Evolutionary conservation across 2,113 vertebrate species (phyloP).

Genomic region (Colinus virginianus): DNA sequence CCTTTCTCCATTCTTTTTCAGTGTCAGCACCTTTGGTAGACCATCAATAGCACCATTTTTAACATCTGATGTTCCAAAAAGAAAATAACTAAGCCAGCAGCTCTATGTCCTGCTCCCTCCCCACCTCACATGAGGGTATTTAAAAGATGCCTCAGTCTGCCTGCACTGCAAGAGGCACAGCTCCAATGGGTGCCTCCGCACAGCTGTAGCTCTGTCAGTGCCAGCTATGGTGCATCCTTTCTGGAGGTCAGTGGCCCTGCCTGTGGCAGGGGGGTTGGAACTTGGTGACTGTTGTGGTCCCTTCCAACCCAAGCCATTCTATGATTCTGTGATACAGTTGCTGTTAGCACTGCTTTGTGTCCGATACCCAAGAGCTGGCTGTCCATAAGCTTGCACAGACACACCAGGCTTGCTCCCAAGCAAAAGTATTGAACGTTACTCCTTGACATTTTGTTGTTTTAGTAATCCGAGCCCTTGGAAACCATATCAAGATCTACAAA

Average conservation of each 20-base stretch:
- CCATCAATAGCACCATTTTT: slow-evolving; percentile 56
- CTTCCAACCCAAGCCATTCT: too few species aligned
- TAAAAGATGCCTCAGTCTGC: neutral
- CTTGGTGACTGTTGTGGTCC: too few species aligned
- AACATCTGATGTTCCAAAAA: slow-evolving; percentile 42
- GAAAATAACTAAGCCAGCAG: slow-evolving; percentile 41
- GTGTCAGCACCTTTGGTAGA: slow-evolving; percentile 57
- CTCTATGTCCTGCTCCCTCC: slow-evolving; percentile 3
- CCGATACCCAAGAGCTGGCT: neutral
- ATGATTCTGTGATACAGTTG: neutral
- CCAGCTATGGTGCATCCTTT: too few species aligned
- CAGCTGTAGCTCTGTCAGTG: neutral
- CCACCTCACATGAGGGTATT: neutral
- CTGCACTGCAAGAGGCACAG: neutral
- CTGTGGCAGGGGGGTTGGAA: too few species aligned
- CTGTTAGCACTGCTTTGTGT: neutral
- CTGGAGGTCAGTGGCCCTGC: too few species aligned
- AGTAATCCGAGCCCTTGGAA: slow-evolving; percentile 48
- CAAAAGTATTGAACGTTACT: slow-evolving; percentile 30
- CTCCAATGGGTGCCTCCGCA: neutral
- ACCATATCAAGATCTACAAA: slow-evolving; percentile 58
- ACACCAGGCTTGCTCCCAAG: neutral
- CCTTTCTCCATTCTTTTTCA: slow-evolving; percentile 46
- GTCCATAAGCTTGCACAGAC: neutral
- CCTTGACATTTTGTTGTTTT: slow-evolving; percentile 54